Base-by-base conservation (phyloP, 2,888 invertebrate genomes). In the Teinopalpus imperialis region DNA sequence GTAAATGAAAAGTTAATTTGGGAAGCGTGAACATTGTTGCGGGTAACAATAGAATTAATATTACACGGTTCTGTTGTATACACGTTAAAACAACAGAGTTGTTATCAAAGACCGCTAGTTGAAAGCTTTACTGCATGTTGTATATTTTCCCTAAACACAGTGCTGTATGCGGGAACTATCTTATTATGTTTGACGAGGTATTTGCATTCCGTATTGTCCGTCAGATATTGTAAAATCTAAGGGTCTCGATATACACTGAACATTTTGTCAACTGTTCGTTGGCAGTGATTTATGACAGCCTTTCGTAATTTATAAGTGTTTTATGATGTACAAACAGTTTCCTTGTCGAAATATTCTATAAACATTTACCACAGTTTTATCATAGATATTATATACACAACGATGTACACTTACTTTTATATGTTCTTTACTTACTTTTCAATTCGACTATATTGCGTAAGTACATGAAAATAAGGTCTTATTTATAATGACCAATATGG, bases 251-350 rank as follows among this genome's bases (percentile, higher is more conserved):
- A 52, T 65, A 58, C 59, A 54, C 53, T 53, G 53, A 51, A 57
- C 56, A 71, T 65, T 71, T 73, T 74, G 79, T 78, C 73, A 75
- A 73, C 69, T 60, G 63, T 56, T 77, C 70, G 75, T 76, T 68
- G 71, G 73, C 73, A 73, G 63, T 80, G 82, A 86, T 82, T 80
- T 78, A 83, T 81, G 58, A 50, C 61, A 66, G 65, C 59, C 66
- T 74, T 79, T 60, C 54, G 48, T 57, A 62, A 58, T 26, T 51
- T 31, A 16, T 51, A 49, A 53, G 43, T 56, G 32, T 52, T 46
- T 39, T 42, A 47, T 48, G 53, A 57, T 57, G 55, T 54, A 60
- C 60, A 56, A 62, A 63, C 52, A 43, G 35, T 50, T 51, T 49
- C 49, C 53, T 54, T 60, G 48, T 57, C 51, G 41, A 54, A 49